Evolutionary conservation across 2,888 invertebrate genomes (phyloP).

Genomic region (Pogonocherus hispidulus): DNA sequence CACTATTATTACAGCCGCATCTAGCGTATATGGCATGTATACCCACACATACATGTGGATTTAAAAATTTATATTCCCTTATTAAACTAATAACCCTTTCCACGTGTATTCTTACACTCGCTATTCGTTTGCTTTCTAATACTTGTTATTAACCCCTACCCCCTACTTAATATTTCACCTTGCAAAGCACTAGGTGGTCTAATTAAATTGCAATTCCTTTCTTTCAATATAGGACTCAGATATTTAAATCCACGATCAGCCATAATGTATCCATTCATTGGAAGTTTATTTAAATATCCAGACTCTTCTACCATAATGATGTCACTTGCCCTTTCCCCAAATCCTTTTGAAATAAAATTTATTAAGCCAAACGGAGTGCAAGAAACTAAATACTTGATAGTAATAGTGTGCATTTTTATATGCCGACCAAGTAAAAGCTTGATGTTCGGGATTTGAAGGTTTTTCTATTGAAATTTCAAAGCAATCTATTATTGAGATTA

Average conservation of each 20-base stretch:
- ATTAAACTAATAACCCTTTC: too few relatives aligned
- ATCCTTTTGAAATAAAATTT: conserved; percentile 50
- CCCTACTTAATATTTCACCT: too few relatives aligned
- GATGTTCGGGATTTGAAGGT: conserved; percentile 50
- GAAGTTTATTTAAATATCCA: conserved; percentile 5
- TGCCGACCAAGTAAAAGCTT: conserved; percentile 56
- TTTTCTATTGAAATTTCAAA: conserved; percentile 52
- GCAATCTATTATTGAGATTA: conserved; percentile 40
- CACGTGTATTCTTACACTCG: too few relatives aligned
- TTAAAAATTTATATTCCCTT: too few relatives aligned
- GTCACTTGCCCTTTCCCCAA: conserved; percentile 46
- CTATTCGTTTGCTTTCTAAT: too few relatives aligned
- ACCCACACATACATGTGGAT: too few relatives aligned
- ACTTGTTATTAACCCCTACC: too few relatives aligned
- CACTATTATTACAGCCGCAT: too few relatives aligned
- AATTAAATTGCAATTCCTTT: conserved; percentile 31
- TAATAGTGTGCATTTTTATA: conserved; percentile 57
- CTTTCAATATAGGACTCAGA: conserved; percentile 30
- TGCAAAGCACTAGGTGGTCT: conserved; percentile 45
- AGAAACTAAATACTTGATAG: conserved; percentile 57
- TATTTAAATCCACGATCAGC: conserved; percentile 51
- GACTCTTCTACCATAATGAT: conserved; percentile 43
- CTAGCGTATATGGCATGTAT: too few relatives aligned
- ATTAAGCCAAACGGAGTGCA: conserved; percentile 51
- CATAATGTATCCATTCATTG: conserved; percentile 20